phyloP scores from a whole-genome alignment of 1,140 invertebrate genomes.

The Heliconius hermathena region DNA sequence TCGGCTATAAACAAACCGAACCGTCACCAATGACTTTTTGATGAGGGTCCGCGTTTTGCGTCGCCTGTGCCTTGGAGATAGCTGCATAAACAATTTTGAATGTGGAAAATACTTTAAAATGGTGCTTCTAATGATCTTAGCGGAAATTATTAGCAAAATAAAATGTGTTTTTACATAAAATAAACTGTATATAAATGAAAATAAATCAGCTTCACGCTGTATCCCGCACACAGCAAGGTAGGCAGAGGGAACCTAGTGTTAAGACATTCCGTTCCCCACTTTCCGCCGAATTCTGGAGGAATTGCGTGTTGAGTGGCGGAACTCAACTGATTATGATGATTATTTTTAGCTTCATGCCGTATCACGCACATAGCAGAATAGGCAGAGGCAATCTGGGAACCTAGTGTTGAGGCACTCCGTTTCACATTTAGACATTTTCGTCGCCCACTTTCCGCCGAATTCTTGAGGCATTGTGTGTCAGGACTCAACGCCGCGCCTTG shows the following conservation, averaged over 20 bases:
- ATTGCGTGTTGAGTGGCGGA: too few species aligned
- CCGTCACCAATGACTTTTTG: constrained; percentile 34
- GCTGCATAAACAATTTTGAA: constrained; percentile 13
- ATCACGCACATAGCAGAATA: neutral
- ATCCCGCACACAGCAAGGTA: too few species aligned
- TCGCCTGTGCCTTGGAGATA: constrained; percentile 28
- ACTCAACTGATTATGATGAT: too few species aligned
- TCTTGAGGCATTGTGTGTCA: too few species aligned
- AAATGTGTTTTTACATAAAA: too few species aligned
- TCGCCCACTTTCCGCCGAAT: neutral
- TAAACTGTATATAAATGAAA: too few species aligned
- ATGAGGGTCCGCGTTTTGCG: constrained; percentile 30
- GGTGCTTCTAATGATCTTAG: constrained; percentile 4
- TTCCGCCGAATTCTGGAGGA: too few species aligned
- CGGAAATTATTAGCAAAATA: neutral
- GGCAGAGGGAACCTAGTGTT: too few species aligned
- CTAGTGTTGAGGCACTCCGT: neutral
- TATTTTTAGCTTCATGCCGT: neutral
- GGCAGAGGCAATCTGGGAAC: neutral
- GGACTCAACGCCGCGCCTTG: too few species aligned
- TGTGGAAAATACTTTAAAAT: constrained; percentile 9
- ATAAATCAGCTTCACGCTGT: too few species aligned
- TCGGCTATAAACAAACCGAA: constrained; percentile 29
- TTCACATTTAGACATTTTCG: neutral
- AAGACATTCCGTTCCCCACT: too few species aligned